Evolutionary conservation across 2,888 invertebrate genomes (phyloP).

Genomic region (Philereme vetulata): DNA sequence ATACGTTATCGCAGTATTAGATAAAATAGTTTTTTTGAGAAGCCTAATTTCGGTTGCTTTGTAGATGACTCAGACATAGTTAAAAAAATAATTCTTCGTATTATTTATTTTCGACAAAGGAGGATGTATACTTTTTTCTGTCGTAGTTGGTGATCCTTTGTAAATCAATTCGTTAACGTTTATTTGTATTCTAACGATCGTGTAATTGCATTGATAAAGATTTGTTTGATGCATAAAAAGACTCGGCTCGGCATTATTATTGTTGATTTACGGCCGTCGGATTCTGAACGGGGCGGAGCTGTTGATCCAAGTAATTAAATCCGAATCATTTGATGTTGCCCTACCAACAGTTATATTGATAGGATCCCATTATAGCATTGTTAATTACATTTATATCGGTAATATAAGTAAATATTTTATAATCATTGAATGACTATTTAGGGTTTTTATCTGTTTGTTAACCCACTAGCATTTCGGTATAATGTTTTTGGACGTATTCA

Average conservation of each 20-base stretch:
- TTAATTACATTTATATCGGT: conserved; percentile 62
- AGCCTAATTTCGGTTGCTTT: conserved; percentile 8
- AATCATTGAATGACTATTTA: conserved; percentile 56
- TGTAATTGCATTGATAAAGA: conserved; percentile 79
- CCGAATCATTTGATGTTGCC: conserved; percentile 68
- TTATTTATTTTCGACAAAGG: conserved; percentile 17
- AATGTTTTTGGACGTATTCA: no score
- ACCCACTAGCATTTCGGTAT: conserved; percentile 40
- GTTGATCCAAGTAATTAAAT: conserved; percentile 74
- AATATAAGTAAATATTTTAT: conserved; percentile 53
- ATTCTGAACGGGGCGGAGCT: conserved; percentile 66
- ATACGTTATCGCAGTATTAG: conserved; percentile 55
- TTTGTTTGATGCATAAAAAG: conserved; percentile 72
- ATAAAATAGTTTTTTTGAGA: conserved; percentile 41
- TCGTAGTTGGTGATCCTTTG: conserved; percentile 38
- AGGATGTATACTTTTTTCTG: conserved; percentile 10
- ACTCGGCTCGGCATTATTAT: conserved; percentile 64
- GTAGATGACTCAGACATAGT: conserved; percentile 32
- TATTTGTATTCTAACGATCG: conserved; percentile 71
- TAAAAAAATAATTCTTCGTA: conserved; percentile 10
- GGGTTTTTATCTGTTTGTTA: conserved; percentile 47
- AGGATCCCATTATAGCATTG: conserved; percentile 63
- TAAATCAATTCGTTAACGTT: conserved; percentile 59
- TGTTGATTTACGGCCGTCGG: conserved; percentile 71
- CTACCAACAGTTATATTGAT: conserved; percentile 65